phyloP scores from a whole-genome alignment of 2,888 invertebrate species.

The Heliconius hortense region DNA sequence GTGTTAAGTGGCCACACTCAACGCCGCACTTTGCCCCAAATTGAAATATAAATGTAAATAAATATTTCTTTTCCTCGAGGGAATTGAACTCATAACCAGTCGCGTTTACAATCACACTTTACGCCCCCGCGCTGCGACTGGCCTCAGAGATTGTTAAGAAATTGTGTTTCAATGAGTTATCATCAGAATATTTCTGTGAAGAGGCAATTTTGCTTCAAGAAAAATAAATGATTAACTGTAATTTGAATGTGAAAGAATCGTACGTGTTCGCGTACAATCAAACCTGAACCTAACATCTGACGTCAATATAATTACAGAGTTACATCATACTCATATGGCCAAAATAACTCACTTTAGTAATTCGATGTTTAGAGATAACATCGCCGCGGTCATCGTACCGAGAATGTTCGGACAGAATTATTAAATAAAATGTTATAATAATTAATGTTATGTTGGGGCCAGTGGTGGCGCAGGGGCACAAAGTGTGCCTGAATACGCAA shows the following conservation, averaged over 20 bases:
- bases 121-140: too few species aligned
- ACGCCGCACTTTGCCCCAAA: too few species aligned
- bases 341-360: slow-evolving; percentile 48
- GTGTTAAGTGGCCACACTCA: too few species aligned
- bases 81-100: too few species aligned
- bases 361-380: slow-evolving; percentile 36
- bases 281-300: slow-evolving; percentile 29
- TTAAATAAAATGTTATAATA: slow-evolving; percentile 18
- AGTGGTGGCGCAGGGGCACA: too few species aligned
- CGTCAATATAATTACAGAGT: slow-evolving; percentile 45
- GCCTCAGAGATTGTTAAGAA: background rate
- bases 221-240: slow-evolving; percentile 19
- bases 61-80: too few species aligned
- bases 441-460: too few species aligned
- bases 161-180: slow-evolving; percentile 14
- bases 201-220: background rate
- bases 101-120: too few species aligned
- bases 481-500: too few species aligned
- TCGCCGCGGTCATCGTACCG: slow-evolving; percentile 36
- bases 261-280: slow-evolving; percentile 10
- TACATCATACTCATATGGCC: slow-evolving; percentile 52
- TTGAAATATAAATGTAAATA: too few species aligned
- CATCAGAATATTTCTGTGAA: background rate
- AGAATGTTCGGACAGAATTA: slow-evolving; percentile 25
- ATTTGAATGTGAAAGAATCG: slow-evolving; percentile 18